Conservation (phyloP, 2,797 vertebrate genomes). For the Rhyacichthys aspro region DNA sequence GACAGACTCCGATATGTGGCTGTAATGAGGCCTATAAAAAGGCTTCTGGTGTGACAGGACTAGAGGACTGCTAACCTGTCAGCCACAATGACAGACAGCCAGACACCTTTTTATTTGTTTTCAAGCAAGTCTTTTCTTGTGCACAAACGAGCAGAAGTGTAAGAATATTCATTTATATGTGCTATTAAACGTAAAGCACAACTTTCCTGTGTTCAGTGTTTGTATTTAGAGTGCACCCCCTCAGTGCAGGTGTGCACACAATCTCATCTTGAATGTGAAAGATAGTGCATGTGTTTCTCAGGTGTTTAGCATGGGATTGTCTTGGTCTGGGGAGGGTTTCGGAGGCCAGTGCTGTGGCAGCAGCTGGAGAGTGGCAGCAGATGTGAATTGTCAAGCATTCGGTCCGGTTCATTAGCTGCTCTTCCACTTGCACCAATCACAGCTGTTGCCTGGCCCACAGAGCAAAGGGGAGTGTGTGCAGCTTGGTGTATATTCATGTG, state of each 20-base stretch:
- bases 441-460: constrained; percentile 75
- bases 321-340: constrained; percentile 50
- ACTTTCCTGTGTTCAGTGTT: too few species aligned
- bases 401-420: constrained; percentile 77
- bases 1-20: constrained; percentile 17
- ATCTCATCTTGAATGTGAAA: constrained; percentile 7
- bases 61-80: constrained; percentile 36
- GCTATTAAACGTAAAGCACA: neutral
- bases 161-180: constrained; percentile 5
- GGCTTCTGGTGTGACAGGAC: constrained; percentile 30
- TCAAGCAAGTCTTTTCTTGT: constrained; percentile 28
- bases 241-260: neutral
- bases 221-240: too few species aligned
- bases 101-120: constrained; percentile 23
- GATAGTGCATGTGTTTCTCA: constrained; percentile 40
- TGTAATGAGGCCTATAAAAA: constrained; percentile 43
- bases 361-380: constrained; percentile 77
- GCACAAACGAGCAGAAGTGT: constrained; percentile 15
- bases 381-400: constrained; percentile 77
- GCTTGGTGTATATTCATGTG: constrained; percentile 22
- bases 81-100: constrained; percentile 31
- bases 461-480: constrained; percentile 59
- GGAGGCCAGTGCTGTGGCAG: constrained; percentile 66
- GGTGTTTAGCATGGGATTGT: constrained; percentile 63
- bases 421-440: constrained; percentile 62